Evolutionary conservation across 2,888 invertebrate species (phyloP), one percentile per base, ranked within the genome.

Genomic region (Tinea semifulvella): DNA sequence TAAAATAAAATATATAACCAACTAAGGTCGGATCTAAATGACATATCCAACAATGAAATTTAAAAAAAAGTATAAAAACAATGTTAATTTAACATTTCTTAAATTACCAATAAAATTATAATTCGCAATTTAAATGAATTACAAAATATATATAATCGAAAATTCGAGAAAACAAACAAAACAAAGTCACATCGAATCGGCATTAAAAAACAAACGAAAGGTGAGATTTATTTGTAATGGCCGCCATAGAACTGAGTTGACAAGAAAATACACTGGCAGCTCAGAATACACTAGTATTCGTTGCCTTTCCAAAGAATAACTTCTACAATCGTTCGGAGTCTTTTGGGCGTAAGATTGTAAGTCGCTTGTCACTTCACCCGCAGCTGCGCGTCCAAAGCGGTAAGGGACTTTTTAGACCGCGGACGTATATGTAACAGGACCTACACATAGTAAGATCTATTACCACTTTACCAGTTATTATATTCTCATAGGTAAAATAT

Each of bases 151-250:
- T n/a, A n/a, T n/a, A n/a, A n/a, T n/a, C n/a, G n/a, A n/a, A n/a
- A 22, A 8, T 22, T 22, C 5, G 22, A 22, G 6, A 22, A 22
- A 22, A 7, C 8, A 22, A 22, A 22, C 22, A 7, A 22, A 8
- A 22, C 22, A 22, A 22, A 22, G 6, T 8, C 8, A 22, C 2
- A 7, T 31, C 7, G 2, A 27, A 10, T 27, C 11, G 3, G 2
- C 11, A 31, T 66, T 62, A 64, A 65, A 31, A 67, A 71, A 68
- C 63, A 68, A 69, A 67, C 57, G 58, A 60, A 61, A 58, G 56
- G 53, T 60, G 52, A 65, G 66, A 71, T 71, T 69, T 73, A 75
- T 73, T 63, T 61, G 58, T 68, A 74, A 74, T 73, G 69, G 70
- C 69, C 65, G 68, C 62, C 64, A 56, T 62, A 66, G 61, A 60